A percentile compares a stretch with the other conserved stretches of the same genome.
Evolutionary conservation across 2,888 invertebrate genomes (phyloP).

Genomic region (Mechanitis mazaeus): DNA sequence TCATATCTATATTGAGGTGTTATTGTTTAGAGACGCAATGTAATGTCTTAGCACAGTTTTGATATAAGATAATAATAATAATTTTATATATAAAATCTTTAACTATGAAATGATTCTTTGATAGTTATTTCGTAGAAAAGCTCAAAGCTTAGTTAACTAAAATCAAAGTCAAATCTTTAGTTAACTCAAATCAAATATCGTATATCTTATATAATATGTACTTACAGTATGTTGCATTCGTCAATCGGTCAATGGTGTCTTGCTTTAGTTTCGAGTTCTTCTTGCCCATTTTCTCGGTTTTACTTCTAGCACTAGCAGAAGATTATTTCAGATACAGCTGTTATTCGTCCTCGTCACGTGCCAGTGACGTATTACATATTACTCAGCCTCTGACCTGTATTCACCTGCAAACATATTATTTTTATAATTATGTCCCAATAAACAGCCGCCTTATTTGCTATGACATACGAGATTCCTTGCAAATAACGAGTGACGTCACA

Average conservation of each 20-base stretch:
- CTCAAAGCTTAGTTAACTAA: no score
- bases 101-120: no score
- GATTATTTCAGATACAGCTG: constrained; percentile 37
- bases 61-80: no score
- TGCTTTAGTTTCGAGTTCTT: constrained; percentile 97
- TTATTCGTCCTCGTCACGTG: constrained; percentile 38
- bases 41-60: no score
- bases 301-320: constrained; percentile 29
- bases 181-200: neutral
- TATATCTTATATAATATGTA: constrained; percentile 30
- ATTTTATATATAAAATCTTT: no score
- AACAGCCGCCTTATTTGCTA: no score
- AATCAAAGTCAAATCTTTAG: no score
- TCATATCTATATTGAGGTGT: no score
- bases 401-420: constrained; percentile 46
- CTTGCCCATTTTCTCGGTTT: constrained; percentile 87
- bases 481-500: no score
- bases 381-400: constrained; percentile 40
- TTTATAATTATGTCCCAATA: neutral
- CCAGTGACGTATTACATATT: constrained; percentile 60
- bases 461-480: no score
- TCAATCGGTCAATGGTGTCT: constrained; percentile 94
- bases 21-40: no score
- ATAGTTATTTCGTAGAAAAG: no score
- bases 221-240: constrained; percentile 96